Evolutionary conservation across 2,888 invertebrate species (phyloP).

Genomic region (Drosophila putrida): DNA sequence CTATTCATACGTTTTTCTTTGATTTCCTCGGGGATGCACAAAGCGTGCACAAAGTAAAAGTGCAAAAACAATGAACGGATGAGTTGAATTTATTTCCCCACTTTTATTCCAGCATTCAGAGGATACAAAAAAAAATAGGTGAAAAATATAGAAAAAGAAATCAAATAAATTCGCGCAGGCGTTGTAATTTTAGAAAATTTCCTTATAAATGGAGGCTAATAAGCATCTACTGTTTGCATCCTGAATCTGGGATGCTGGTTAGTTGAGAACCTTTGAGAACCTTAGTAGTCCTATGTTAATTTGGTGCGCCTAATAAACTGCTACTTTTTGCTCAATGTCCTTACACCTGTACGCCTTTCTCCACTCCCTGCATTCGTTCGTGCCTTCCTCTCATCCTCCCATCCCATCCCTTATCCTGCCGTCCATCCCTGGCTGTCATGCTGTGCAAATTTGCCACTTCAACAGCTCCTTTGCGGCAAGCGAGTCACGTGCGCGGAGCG

Average conservation of each 20-base stretch:
- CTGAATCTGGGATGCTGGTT: neutral
- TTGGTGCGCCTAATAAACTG: slow-evolving; percentile 82
- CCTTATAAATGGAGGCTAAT: neutral
- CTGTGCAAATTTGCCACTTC: slow-evolving; percentile 84
- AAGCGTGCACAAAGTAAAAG: slow-evolving; percentile 34
- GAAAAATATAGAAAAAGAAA: slow-evolving; percentile 27
- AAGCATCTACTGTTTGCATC: no score
- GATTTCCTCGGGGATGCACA: slow-evolving; percentile 67
- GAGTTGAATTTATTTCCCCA: slow-evolving; percentile 54
- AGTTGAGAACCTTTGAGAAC: slow-evolving; percentile 7
- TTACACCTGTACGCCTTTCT: slow-evolving; percentile 33
- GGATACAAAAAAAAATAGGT: neutral
- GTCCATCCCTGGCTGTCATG: neutral
- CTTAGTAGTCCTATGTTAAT: slow-evolving; percentile 77
- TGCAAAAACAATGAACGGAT: slow-evolving; percentile 6
- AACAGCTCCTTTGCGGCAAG: slow-evolving; percentile 84
- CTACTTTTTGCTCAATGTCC: slow-evolving; percentile 62
- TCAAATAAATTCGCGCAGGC: slow-evolving; percentile 76
- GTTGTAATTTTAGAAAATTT: slow-evolving; percentile 55
- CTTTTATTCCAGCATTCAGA: slow-evolving; percentile 66
- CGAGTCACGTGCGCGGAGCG: slow-evolving; percentile 73
- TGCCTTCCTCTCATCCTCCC: no score
- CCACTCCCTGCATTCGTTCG: neutral
- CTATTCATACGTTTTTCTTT: slow-evolving; percentile 70
- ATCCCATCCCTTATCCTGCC: neutral